Base-by-base conservation (phyloP, 2,797 vertebrate species). In the Basileuterus tristriatus region DNA sequence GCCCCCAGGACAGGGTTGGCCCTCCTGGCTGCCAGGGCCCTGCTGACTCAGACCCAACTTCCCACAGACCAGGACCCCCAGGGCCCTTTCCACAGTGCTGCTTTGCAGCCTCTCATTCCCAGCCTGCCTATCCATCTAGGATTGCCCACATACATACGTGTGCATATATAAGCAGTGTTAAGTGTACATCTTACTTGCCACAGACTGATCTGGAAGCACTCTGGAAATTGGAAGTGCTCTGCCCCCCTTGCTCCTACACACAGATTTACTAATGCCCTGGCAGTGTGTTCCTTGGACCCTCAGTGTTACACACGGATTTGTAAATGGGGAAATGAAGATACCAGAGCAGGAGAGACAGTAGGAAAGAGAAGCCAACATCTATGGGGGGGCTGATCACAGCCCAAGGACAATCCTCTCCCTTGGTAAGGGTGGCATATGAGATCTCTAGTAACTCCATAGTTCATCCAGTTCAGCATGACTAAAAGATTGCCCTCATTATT, bases 291-390 rank as follows among this genome's bases (percentile, higher is more conserved):
- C 75, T 75, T 72, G 39, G 34, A 52, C 32, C 32, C 32, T 65
- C 2, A 3, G 12, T 43, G 17, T 55, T 47, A 67, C 3, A 34
- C 15, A 26, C 0, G 0, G 15, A 46, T 60, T 83, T 80, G 34
- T 71, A 85, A 82, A 80, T 6, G 37, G 36, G 63, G 59, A 87
- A 80, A 16, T 15, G 64, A 79, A 93, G 53, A 65, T 56, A 17
- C 16, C 9, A 19, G 52, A 70, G 49, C 29, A 83, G 72, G 27
- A 74, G 34, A 85, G 60, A 60, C 15, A 77, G 41, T 14, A 80
- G 71, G n/a, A 87, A 74, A 44, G 7, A 82, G 74, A 74, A 91
- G n/a, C 15, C 8, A 21, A 3, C 9, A 22, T 49, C 59, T 55
- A 12, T 37, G 43, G 23, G 4, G 23, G 39, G 10, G 32, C 50